Evolutionary conservation across 2,797 vertebrate species (phyloP).

Genomic region (Sebastes melanostomus): DNA sequence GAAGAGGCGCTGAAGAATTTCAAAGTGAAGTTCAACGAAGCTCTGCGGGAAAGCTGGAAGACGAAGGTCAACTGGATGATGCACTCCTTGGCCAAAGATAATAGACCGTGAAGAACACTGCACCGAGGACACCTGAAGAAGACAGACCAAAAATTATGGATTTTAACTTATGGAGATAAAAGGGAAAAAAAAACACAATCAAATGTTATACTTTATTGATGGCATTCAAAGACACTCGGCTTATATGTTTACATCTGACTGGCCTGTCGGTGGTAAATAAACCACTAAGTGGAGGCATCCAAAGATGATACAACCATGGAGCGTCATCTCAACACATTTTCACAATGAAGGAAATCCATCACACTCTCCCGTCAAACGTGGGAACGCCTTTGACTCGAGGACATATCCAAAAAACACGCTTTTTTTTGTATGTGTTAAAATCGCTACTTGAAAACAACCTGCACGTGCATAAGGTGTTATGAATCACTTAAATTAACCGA

Average conservation of each 20-base stretch:
- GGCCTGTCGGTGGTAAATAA: constrained; percentile 10
- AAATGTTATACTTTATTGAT: constrained; percentile 39
- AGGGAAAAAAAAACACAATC: constrained; percentile 43
- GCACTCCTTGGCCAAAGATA: constrained; percentile 97
- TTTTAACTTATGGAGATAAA: constrained; percentile 58
- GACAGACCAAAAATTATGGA: constrained; percentile 22
- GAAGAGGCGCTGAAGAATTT: constrained; percentile 98
- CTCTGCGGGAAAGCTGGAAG: constrained; percentile 98
- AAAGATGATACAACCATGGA: constrained; percentile 31
- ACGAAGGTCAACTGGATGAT: constrained; percentile 99
- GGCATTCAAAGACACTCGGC: constrained; percentile 49
- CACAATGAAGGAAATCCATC: constrained; percentile 5
- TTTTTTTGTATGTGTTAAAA: constrained; percentile 29
- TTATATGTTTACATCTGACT: constrained; percentile 72
- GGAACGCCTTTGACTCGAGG: constrained; percentile 11
- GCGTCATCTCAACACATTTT: constrained; percentile 21
- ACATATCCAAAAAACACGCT: not conserved
- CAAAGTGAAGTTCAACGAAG: constrained; percentile 97
- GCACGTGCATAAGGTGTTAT: constrained; percentile 12
- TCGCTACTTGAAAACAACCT: constrained; percentile 49
- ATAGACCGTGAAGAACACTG: constrained; percentile 82
- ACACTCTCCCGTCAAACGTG: not conserved
- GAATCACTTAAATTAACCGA: constrained; percentile 38
- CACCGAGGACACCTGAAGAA: constrained; percentile 12
- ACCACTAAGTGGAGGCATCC: constrained; percentile 30